A percentile compares a stretch with the other conserved stretches of the same genome.
Evolutionary conservation across 2,888 invertebrate genomes (phyloP).

Genomic region (Epistrophe grossulariae): DNA sequence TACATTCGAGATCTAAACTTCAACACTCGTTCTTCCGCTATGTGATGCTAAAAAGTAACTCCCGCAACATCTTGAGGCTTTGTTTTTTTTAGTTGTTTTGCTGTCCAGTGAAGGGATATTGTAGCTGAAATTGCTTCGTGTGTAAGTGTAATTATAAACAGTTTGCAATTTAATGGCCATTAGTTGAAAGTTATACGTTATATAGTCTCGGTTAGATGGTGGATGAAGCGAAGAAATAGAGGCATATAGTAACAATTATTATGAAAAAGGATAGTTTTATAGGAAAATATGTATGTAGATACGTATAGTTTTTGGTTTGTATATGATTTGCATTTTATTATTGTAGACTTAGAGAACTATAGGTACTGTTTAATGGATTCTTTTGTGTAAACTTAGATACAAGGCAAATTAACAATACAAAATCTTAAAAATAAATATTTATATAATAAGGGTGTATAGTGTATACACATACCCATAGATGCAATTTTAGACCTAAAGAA

Average conservation of each 20-base stretch:
- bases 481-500: too few relatives aligned
- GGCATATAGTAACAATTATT: neutral
- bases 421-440: neutral
- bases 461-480: too few relatives aligned
- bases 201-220: neutral
- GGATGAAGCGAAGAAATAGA: neutral
- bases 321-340: slow-evolving; percentile 74
- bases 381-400: neutral
- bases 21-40: neutral
- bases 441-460: neutral
- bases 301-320: slow-evolving; percentile 52
- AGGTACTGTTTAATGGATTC: slow-evolving; percentile 30
- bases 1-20: slow-evolving; percentile 62
- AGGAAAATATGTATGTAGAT: neutral
- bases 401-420: neutral
- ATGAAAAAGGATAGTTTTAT: slow-evolving; percentile 53
- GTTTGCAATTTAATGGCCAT: slow-evolving; percentile 73
- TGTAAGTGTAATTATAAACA: slow-evolving; percentile 72
- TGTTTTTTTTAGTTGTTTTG: neutral
- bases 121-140: slow-evolving; percentile 38
- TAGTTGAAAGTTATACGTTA: slow-evolving; percentile 59
- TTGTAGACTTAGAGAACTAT: slow-evolving; percentile 52
- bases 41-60: slow-evolving; percentile 48
- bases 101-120: slow-evolving; percentile 13
- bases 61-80: slow-evolving; percentile 69